Evolutionary conservation across 2,113 vertebrate genomes (phyloP).

Genomic region (Propithecus coquereli): DNA sequence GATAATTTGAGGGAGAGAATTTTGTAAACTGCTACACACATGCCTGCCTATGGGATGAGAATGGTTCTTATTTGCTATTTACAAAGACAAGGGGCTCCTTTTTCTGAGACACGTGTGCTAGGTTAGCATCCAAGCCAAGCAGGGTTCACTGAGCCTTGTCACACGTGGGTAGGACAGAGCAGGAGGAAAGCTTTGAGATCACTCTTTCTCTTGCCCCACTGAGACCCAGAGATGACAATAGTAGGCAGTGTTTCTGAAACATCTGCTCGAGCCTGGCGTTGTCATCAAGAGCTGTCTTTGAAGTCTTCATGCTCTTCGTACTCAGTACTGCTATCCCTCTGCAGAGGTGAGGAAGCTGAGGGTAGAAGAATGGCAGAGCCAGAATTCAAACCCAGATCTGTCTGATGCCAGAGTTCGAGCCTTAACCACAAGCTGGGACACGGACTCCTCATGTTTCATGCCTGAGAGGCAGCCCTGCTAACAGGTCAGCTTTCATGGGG

Average conservation of each 20-base stretch:
- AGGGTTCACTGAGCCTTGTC: not conserved
- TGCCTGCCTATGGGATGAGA: not conserved
- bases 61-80: not conserved
- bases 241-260: not conserved
- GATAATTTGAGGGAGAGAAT: not conserved
- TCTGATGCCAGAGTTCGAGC: not conserved
- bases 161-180: not conserved
- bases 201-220: not conserved
- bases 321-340: not conserved
- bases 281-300: not conserved
- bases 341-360: not conserved
- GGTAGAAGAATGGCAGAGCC: not conserved
- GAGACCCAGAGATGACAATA: not conserved
- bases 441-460: not conserved
- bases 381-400: not conserved
- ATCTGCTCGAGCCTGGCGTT: not conserved
- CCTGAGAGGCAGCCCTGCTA: not conserved
- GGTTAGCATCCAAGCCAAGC: not conserved
- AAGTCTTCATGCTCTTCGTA: not conserved
- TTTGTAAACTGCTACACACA: not conserved
- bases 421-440: not conserved
- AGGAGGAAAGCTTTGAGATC: not conserved
- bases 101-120: not conserved
- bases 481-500: not conserved
- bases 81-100: not conserved